phyloP scores from a whole-genome alignment of 2,888 invertebrate genomes.

The Ephialtes manifestator region DNA sequence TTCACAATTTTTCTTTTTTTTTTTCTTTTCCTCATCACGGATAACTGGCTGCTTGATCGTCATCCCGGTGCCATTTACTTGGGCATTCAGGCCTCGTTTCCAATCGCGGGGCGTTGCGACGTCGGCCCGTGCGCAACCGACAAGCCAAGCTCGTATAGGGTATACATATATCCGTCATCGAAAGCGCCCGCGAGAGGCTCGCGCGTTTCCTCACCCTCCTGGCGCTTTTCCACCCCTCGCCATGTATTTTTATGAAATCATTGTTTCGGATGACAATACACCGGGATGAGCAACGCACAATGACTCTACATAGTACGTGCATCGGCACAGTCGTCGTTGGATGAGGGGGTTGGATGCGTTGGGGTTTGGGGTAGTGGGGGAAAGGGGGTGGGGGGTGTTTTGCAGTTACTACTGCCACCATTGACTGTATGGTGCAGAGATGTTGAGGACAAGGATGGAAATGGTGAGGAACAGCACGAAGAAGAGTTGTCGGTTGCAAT shows the following conservation, averaged over 20 bases:
- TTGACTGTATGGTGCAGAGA: slow-evolving; percentile 27
- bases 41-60: slow-evolving; percentile 75
- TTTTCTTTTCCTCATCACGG: slow-evolving; percentile 57
- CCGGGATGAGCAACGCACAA: slow-evolving; percentile 84
- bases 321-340: slow-evolving; percentile 73
- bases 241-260: slow-evolving; percentile 85
- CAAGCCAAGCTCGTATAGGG: slow-evolving; percentile 74
- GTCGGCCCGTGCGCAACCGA: slow-evolving; percentile 80
- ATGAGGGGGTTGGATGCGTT: slow-evolving; percentile 61
- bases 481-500: slow-evolving; percentile 44
- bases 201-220: slow-evolving; percentile 50
- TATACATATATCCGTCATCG: slow-evolving; percentile 60
- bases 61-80: slow-evolving; percentile 67
- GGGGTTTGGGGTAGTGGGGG: slow-evolving; percentile 26
- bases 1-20: slow-evolving; percentile 25
- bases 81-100: slow-evolving; percentile 73
- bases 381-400: slow-evolving; percentile 21
- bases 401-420: slow-evolving; percentile 30
- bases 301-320: slow-evolving; percentile 77
- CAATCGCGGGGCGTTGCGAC: slow-evolving; percentile 69
- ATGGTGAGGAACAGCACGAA: slow-evolving; percentile 21
- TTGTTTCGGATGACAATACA: slow-evolving; percentile 85
- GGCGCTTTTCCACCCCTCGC: slow-evolving; percentile 62
- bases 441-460: slow-evolving; percentile 26
- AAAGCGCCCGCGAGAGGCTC: slow-evolving; percentile 47